A percentile compares a stretch with the other conserved stretches of the same genome.
These are phyloP conservation scores for Thripadectes ignobilis DNA, from an alignment of 2,797 vertebrate species.

Conservation along the genomic window DNA sequence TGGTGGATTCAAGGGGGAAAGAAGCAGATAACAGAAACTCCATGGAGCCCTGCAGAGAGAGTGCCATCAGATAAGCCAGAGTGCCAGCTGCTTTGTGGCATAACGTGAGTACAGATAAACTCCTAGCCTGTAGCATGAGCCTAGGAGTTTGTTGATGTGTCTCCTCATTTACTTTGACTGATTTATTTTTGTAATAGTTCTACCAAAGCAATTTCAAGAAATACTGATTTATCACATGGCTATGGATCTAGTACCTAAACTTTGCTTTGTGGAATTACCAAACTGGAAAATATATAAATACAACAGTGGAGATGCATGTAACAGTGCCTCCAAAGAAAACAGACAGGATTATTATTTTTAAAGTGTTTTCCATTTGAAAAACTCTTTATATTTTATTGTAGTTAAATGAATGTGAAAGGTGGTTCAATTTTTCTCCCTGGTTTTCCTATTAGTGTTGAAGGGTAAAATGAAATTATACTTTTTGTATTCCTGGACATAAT, in stretches of 20 bases:
- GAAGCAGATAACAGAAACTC: not conserved
- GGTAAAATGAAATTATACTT: constrained; percentile 1
- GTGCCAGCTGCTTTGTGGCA: not conserved
- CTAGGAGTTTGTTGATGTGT: not conserved
- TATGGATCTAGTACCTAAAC: not conserved
- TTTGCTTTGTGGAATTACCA: not conserved
- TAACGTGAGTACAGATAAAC: not conserved
- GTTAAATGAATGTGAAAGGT: constrained; percentile 26
- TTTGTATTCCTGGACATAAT: constrained; percentile 42
- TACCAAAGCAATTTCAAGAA: not conserved
- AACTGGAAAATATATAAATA: not conserved
- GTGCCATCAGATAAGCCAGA: not conserved
- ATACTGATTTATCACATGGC: not conserved
- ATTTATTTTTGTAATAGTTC: not conserved
- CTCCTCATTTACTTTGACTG: not conserved
- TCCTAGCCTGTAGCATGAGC: not conserved
- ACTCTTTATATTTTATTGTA: not conserved
- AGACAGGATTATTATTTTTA: not conserved
- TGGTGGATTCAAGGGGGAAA: not conserved
- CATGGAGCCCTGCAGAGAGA: not conserved
- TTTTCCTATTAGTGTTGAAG: constrained; percentile 17
- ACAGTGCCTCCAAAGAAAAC: not conserved
- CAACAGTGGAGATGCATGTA: not conserved
- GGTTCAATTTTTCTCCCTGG: constrained; percentile 14
- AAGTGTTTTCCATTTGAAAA: not conserved